Base-by-base conservation (phyloP, 2,113 vertebrate genomes). In the Corythaeola cristata region DNA sequence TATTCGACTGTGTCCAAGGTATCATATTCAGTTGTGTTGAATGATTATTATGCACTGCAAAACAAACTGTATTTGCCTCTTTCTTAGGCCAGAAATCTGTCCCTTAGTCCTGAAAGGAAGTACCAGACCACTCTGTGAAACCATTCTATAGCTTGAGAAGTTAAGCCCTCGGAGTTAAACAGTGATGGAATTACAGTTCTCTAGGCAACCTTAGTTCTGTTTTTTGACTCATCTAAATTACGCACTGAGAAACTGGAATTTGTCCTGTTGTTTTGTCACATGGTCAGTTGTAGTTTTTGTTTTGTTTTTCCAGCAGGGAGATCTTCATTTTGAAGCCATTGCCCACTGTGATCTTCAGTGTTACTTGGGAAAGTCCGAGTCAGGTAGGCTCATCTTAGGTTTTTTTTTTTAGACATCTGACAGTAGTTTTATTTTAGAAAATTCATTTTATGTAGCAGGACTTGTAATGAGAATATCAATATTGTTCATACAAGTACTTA, bases 281-380 rank as follows among this genome's bases (percentile, higher is more conserved):
- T 82, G 85, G 84, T 97, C 86, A 91, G 55, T 59, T 93, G 47
- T 94, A 96, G 73, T 86, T 97, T 97, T 94, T 53, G 27, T 41
- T 93, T 86, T 86, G 14, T 44, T 95, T 77, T 89, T 91, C 97
- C 89, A 97, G 98, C 98, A 98, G 97, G 99, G 98, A 89, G 98
- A 98, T 56, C 97, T 98, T 91, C 91, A 97, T 91, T 99, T 99
- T 97, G 99, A 99, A 97, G 98, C 96, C 1, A 93, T 98, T 84
- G 98, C 96, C 76, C 99, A 99, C 95, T 99, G 99, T 98, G 99
- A 98, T 93, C 98, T 97, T 88, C 98, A 98, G 64, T 99, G 99
- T 96, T 98, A 98, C 79, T 98, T 99, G 89, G 98, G 98, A 91
- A 98, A 99, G 85, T 99, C 99, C 88, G 98, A 98, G 95, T 86